A percentile compares a stretch with the other conserved stretches of the same genome.
These are phyloP conservation scores for Zingel zingel DNA, from an alignment of 2,113 vertebrate genomes.

Conservation along the genomic window DNA sequence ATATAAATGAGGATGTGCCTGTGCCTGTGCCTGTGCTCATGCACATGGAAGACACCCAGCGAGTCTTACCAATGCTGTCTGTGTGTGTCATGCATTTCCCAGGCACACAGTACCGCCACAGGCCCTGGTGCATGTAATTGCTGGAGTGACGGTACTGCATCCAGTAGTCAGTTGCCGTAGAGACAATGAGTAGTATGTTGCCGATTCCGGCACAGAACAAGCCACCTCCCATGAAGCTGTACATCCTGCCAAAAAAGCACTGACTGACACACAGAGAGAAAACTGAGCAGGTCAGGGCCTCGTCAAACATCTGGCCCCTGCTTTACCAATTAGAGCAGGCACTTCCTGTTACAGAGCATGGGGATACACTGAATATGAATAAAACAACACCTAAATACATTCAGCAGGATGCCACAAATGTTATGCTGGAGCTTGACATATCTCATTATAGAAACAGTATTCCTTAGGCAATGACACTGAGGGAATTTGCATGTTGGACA, in stretches of 20 bases:
- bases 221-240: constrained; percentile 89
- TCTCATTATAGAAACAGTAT: constrained; percentile 25
- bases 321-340: constrained; percentile 40
- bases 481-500: neutral
- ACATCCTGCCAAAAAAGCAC: constrained; percentile 81
- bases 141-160: constrained; percentile 87
- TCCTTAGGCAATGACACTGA: constrained; percentile 6
- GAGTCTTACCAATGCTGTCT: constrained; percentile 84
- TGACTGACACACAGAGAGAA: constrained; percentile 46
- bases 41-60: neutral
- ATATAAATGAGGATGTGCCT: constrained; percentile 30
- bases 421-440: constrained; percentile 1
- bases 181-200: constrained; percentile 86
- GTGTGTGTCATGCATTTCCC: constrained; percentile 86
- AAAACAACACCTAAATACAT: constrained; percentile 49
- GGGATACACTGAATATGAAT: constrained; percentile 29
- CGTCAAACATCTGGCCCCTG: constrained; percentile 14
- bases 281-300: constrained; percentile 48
- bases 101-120: constrained; percentile 87
- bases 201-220: constrained; percentile 86
- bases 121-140: constrained; percentile 86
- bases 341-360: constrained; percentile 31
- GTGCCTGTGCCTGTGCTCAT: neutral
- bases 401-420: constrained; percentile 21
- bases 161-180: constrained; percentile 88